Evolutionary conservation across 1,140 invertebrate genomes (phyloP), one percentile per base, ranked within the genome.

Genomic region (Listronotus oregonensis): DNA sequence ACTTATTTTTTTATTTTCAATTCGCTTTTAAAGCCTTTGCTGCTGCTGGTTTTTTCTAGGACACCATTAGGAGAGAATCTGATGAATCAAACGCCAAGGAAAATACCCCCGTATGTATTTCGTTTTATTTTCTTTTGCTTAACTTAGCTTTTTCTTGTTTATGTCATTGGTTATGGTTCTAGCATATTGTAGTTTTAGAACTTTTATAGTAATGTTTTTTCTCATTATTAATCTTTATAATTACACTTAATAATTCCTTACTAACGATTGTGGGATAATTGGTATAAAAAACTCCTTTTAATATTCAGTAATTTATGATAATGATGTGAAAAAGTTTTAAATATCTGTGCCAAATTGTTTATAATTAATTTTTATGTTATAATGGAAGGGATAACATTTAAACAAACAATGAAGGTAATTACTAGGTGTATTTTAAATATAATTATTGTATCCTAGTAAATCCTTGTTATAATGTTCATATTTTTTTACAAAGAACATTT

Each of bases 81-180:
- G 64, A 66, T 12, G 57, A 47, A 54, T 73, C 77, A 75, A 74
- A 75, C 75, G 72, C 80, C 42, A 78, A 78, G 65, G 84, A 85
- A 76, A 77, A 73, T 66, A 81, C 81, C 65, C 84, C 84, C 77
- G 84, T 85, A 85, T 80, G 84, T 85, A 85, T 83, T 79, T 70
- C 11, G 8, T 37, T 63, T 32, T 21, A 17, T 62, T 71, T 69
- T 67, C 52, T 67, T 68, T 71, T 58, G 51, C 56, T 66, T 67
- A 15, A 49, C 64, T 68, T 57, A 27, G 7, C 12, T 55, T 51
- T 51, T 50, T 44, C 56, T 34, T 58, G 50, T 44, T 40, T 8
- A 57, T 14, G 18, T 47, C 37, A 49, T 51, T 42, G 62, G 54
- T 63, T 46, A 52, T 59, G 59, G 54, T 32, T n/a, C 1, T 49